Percentiles rank a stretch among this genome's conserved stretches.
Conservation (phyloP, 2,113 vertebrate genomes). For the Azemiops feae region DNA sequence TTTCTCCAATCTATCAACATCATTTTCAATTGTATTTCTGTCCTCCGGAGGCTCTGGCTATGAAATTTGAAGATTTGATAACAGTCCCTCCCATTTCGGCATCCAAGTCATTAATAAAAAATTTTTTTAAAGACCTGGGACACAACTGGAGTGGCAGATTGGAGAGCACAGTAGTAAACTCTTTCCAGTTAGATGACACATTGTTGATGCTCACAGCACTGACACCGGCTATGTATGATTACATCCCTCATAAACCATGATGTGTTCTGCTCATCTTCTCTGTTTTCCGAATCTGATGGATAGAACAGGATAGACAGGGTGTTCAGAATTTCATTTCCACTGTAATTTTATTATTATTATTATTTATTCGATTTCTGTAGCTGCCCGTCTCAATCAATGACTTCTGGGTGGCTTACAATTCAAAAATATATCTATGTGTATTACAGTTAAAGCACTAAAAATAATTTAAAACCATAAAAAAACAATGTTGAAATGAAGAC, state of each 20-base stretch:
- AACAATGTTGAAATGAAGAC: background rate
- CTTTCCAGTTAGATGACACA: background rate
- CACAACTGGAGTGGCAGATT: background rate
- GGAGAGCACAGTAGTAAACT: background rate
- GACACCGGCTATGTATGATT: background rate
- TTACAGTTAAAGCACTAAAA: background rate
- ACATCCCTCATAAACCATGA: background rate
- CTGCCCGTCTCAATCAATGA: background rate
- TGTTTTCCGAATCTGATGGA: background rate
- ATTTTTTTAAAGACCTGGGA: background rate
- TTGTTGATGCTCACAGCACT: background rate
- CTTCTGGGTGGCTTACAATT: background rate
- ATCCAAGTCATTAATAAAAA: background rate
- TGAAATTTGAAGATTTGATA: background rate
- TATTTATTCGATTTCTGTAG: background rate
- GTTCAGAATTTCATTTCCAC: background rate
- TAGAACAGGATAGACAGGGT: background rate
- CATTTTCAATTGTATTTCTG: background rate
- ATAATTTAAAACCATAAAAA: background rate
- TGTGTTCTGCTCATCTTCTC: background rate
- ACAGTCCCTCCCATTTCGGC: background rate
- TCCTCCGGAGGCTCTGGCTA: background rate
- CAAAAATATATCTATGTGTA: background rate
- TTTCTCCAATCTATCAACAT: background rate
- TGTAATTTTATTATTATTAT: no score